Conservation (phyloP, 2,888 invertebrate species). For the Thereva unica region DNA sequence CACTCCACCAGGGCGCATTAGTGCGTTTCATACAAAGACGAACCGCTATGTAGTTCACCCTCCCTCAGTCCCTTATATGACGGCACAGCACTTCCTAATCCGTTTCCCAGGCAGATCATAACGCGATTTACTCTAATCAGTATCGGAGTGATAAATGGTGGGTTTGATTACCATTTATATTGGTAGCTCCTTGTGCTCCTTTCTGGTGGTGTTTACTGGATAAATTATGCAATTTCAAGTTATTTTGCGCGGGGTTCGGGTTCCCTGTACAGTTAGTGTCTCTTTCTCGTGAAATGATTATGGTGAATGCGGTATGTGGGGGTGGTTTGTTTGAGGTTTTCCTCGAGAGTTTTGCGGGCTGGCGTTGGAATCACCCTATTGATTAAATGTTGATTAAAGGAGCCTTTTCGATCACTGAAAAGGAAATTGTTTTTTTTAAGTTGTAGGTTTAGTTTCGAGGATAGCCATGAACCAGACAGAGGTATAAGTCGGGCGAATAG, state of each 20-base stretch:
- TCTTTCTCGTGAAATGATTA: conserved; percentile 21
- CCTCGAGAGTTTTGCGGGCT: neutral
- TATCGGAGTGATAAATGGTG: conserved; percentile 38
- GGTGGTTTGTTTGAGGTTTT: conserved; percentile 11
- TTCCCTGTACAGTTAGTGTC: neutral
- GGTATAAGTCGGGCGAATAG: no score
- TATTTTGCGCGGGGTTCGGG: neutral
- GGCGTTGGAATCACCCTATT: no score
- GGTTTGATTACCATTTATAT: conserved; percentile 38
- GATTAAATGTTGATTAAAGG: no score
- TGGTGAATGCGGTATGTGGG: conserved; percentile 26
- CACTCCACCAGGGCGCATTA: no score
- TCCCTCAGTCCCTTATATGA: no score
- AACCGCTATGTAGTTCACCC: no score
- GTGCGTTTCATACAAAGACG: no score
- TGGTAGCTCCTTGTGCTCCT: conserved; percentile 15
- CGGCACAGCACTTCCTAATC: neutral
- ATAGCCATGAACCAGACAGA: no score
- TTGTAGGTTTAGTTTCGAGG: no score
- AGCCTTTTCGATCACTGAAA: no score
- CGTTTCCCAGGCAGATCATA: conserved; percentile 10
- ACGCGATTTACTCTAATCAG: conserved; percentile 29
- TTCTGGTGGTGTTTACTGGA: conserved; percentile 27
- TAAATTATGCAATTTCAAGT: conserved; percentile 38
- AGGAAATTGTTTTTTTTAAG: no score